Conservation (phyloP, 2,888 invertebrate genomes). For the Drosophila pseudotalamancana region DNA sequence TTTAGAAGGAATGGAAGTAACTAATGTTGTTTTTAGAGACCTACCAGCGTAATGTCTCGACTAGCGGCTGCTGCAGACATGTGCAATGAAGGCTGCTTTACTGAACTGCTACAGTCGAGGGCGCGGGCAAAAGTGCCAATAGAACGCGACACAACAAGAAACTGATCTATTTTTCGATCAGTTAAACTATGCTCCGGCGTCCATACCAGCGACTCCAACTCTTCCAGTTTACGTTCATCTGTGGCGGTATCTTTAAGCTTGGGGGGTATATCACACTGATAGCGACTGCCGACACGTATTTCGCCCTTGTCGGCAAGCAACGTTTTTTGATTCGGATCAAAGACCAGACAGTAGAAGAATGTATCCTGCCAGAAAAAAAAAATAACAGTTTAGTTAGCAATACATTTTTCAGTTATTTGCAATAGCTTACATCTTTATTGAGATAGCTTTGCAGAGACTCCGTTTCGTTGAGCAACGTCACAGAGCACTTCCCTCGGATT, state of each 20-base stretch:
- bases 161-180: slow-evolving; percentile 99
- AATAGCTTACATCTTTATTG: slow-evolving; percentile 93
- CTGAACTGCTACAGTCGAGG: slow-evolving; percentile 98
- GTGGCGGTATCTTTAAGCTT: slow-evolving; percentile 90
- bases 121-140: slow-evolving; percentile 99
- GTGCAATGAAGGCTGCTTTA: slow-evolving; percentile 98
- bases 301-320: slow-evolving; percentile 99
- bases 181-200: slow-evolving; percentile 95
- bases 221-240: slow-evolving; percentile 88
- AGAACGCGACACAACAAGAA: slow-evolving; percentile 96
- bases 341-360: slow-evolving; percentile 99
- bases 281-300: slow-evolving; percentile 95
- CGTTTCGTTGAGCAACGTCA: slow-evolving; percentile 99
- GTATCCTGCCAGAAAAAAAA: slow-evolving; percentile 89
- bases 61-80: slow-evolving; percentile 99
- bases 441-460: slow-evolving; percentile 98
- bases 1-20: background rate
- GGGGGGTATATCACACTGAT: slow-evolving; percentile 96
- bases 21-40: background rate
- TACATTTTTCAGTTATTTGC: background rate
- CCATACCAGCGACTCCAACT: slow-evolving; percentile 97
- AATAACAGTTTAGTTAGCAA: background rate
- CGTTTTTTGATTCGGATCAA: slow-evolving; percentile 99
- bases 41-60: slow-evolving; percentile 97
- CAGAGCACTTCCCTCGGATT: slow-evolving; percentile 99